Evolutionary conservation across 2,797 vertebrate species (phyloP).

Genomic region (Microctenopoma stevenorrisi): DNA sequence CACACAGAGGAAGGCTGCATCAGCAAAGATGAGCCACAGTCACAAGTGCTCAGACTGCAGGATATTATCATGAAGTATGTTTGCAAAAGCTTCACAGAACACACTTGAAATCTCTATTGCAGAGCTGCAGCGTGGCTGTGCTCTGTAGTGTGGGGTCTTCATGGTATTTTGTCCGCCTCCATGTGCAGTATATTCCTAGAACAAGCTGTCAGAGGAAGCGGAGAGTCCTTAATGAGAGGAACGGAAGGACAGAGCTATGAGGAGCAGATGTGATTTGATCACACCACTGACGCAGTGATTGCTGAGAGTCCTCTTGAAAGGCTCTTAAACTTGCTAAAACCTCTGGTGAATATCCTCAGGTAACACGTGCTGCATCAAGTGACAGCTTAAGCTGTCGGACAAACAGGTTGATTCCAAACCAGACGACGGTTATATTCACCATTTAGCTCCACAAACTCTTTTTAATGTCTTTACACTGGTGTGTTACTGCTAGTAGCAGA

Average conservation of each 20-base stretch:
- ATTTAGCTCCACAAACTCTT: constrained; percentile 36
- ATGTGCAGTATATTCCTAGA: constrained; percentile 22
- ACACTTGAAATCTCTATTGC: constrained; percentile 1
- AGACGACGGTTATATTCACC: constrained; percentile 26
- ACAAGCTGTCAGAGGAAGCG: constrained; percentile 21
- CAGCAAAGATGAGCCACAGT: constrained; percentile 37
- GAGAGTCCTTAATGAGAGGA: constrained; percentile 24
- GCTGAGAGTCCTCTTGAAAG: constrained; percentile 40
- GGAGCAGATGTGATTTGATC: constrained; percentile 35
- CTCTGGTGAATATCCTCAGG: constrained; percentile 14
- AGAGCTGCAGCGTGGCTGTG: constrained; percentile 11
- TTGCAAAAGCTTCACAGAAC: background rate
- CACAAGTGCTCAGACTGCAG: constrained; percentile 14
- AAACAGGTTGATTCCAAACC: constrained; percentile 35
- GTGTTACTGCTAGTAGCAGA: constrained; percentile 18
- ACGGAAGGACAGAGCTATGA: constrained; percentile 35
- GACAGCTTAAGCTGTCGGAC: constrained; percentile 33
- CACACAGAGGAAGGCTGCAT: constrained; percentile 42
- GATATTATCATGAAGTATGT: constrained; percentile 8
- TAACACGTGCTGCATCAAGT: background rate
- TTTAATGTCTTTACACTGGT: constrained; percentile 41
- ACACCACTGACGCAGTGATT: constrained; percentile 41
- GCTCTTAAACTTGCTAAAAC: constrained; percentile 23
- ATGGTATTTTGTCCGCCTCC: constrained; percentile 39
- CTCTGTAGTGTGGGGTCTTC: constrained; percentile 16